A percentile compares a stretch with the other conserved stretches of the same genome.
Conservation (phyloP, 1,140 invertebrate species). For the Cryptotermes secundus region DNA sequence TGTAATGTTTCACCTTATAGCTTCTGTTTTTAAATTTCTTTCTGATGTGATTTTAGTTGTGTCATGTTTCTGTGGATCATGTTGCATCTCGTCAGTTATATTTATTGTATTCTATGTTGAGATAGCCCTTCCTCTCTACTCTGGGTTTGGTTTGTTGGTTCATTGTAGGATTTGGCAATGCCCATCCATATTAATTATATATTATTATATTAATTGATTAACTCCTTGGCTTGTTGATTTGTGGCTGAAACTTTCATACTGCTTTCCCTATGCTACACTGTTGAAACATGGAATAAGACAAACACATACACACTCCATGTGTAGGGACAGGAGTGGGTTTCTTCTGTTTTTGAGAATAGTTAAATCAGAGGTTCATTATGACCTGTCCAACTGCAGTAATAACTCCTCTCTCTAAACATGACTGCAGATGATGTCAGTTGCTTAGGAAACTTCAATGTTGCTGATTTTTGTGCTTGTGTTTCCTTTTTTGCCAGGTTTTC, state of each 20-base stretch:
- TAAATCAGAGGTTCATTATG: neutral
- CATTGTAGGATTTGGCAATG: neutral
- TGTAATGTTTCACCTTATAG: neutral
- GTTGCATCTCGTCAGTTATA: neutral
- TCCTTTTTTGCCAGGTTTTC: neutral
- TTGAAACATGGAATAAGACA: neutral
- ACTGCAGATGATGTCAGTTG: neutral
- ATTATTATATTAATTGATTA: slow-evolving; percentile 24
- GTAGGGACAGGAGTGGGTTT: neutral
- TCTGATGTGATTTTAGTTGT: neutral
- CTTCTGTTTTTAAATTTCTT: neutral
- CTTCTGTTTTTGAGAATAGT: neutral
- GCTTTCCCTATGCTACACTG: slow-evolving; percentile 30
- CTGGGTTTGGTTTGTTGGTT: slow-evolving; percentile 1
- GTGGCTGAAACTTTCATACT: slow-evolving; percentile 36
- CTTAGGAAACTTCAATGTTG: neutral
- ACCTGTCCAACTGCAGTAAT: neutral
- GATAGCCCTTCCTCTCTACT: slow-evolving; percentile 1
- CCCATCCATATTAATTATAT: neutral
- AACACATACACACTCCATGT: neutral
- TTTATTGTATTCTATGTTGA: slow-evolving; percentile 11
- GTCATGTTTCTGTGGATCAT: neutral
- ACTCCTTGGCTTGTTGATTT: slow-evolving; percentile 30
- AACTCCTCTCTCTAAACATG: neutral
- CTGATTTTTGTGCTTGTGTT: neutral